Evolutionary conservation across 2,797 vertebrate species (phyloP), one percentile per base, ranked within the genome.

Genomic region (Pseudochirops cupreus): DNA sequence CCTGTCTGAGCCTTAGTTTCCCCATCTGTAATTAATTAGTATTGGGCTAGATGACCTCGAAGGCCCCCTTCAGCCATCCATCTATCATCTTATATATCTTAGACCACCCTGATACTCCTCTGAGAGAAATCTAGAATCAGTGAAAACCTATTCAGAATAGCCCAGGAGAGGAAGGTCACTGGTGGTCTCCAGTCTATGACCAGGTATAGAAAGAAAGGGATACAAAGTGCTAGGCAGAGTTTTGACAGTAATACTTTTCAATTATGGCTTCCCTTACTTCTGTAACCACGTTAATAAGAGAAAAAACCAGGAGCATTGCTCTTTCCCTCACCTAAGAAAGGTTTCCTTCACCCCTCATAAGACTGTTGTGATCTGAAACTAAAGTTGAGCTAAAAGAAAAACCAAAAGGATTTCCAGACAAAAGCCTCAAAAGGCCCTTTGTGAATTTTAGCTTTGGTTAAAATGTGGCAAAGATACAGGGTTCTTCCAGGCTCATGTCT

Each of bases 311-410:
- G 18, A 74, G 6, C n/a, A 9, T 39, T 74, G 33, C 33, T 74
- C 16, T 74, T 74, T 74, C 16, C n/a, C 18, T 74, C 67, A 24
- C 18, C 9, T 46, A 82, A 39, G 16, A 82, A 82, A 82, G n/a
- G 28, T 82, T 39, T 82, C n/a, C 18, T 82, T 82, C n/a, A 5
- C 67, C 18, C n/a, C n/a, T 52, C 24, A 28, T 31, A 87, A 94
- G 28, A 53, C n/a, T 56, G 1, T 12, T 46, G 93, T 93, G 18
- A 39, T 82, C 21, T 46, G 67, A 54, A 94, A 24, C 0, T n/a
- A 52, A 53, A 95, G 11, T 94, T 56, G 82, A 39, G 58, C 50
- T 91, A 93, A 94, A 97, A 90, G 90, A 14, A 7, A 62, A 92
- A 3, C 12, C n/a, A 91, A 96, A n/a, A 7, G 18, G 1, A 29